A percentile compares a stretch with the other conserved stretches of the same genome.
phyloP scores from a whole-genome alignment of 2,888 invertebrate genomes.

The Chrysotoxum bicinctum region DNA sequence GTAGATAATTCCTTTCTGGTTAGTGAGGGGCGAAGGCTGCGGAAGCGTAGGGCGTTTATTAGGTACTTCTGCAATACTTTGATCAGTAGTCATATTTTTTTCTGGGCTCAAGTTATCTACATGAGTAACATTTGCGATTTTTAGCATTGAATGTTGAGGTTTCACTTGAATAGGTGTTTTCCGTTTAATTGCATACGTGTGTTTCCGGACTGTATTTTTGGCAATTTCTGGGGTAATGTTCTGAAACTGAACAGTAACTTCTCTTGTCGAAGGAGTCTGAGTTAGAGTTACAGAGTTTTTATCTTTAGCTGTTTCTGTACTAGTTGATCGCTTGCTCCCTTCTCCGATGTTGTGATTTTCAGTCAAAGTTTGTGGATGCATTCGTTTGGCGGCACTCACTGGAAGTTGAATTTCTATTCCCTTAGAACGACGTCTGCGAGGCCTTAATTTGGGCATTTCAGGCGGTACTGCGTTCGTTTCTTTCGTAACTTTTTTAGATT shows the following conservation, averaged over 20 bases:
- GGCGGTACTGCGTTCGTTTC: not conserved
- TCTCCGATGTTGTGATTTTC: slow-evolving; percentile 42
- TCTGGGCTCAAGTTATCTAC: not conserved
- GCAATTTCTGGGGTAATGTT: slow-evolving; percentile 41
- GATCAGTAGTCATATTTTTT: not conserved
- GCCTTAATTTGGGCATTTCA: slow-evolving; percentile 10
- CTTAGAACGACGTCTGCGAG: not conserved
- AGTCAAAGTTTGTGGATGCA: slow-evolving; percentile 9
- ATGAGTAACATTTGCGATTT: slow-evolving; percentile 1
- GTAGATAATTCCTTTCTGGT: slow-evolving; percentile 53
- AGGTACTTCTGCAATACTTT: not conserved
- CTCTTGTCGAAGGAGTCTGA: not conserved
- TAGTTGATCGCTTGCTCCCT: not conserved
- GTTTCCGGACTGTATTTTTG: slow-evolving; percentile 42
- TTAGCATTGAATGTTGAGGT: not conserved
- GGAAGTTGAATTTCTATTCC: slow-evolving; percentile 33
- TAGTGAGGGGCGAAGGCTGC: slow-evolving; percentile 2
- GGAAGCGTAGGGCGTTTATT: slow-evolving; percentile 17
- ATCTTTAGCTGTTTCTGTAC: not conserved
- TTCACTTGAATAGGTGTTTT: not conserved
- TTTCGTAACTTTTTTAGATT: too few species aligned
- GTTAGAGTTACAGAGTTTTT: too few species aligned
- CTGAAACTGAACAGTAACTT: slow-evolving; percentile 53
- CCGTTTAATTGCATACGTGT: not conserved
- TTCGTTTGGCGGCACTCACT: slow-evolving; percentile 13